Conservation (phyloP, 2,888 invertebrate genomes). For the Caenorhabditis sinica region DNA sequence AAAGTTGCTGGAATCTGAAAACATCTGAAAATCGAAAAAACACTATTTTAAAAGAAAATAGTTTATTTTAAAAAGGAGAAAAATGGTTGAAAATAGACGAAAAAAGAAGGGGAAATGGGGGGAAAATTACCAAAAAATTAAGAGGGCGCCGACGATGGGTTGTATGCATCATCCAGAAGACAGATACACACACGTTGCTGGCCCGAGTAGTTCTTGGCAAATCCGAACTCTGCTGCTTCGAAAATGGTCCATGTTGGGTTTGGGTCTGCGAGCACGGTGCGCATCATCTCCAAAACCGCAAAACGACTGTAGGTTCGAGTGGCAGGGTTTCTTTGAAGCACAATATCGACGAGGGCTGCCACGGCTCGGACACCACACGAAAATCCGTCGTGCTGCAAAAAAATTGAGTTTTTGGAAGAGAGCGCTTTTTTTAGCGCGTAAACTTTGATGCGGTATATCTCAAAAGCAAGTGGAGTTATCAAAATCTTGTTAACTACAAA, state of each 20-base stretch:
- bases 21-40: too few relatives aligned
- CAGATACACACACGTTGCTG: not conserved
- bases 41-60: too few relatives aligned
- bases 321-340: constrained; percentile 49
- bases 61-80: too few relatives aligned
- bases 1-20: too few relatives aligned
- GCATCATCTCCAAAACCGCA: constrained; percentile 39
- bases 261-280: constrained; percentile 9
- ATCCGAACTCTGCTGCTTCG: constrained; percentile 24
- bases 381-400: constrained; percentile 57
- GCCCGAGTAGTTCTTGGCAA: not conserved
- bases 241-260: constrained; percentile 56
- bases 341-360: constrained; percentile 62
- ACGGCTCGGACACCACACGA: constrained; percentile 69
- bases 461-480: too few relatives aligned
- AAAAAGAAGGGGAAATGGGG: too few relatives aligned
- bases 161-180: not conserved
- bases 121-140: too few relatives aligned
- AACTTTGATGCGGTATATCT: too few relatives aligned
- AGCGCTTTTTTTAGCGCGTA: too few relatives aligned
- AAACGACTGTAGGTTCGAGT: constrained; percentile 33
- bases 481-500: too few relatives aligned
- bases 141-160: not conserved
- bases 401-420: too few relatives aligned
- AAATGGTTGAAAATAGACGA: too few relatives aligned